Evolutionary conservation across 2,797 vertebrate species (phyloP), one percentile per base, ranked within the genome.

Genomic region (Dicrostonyx torquatus): DNA sequence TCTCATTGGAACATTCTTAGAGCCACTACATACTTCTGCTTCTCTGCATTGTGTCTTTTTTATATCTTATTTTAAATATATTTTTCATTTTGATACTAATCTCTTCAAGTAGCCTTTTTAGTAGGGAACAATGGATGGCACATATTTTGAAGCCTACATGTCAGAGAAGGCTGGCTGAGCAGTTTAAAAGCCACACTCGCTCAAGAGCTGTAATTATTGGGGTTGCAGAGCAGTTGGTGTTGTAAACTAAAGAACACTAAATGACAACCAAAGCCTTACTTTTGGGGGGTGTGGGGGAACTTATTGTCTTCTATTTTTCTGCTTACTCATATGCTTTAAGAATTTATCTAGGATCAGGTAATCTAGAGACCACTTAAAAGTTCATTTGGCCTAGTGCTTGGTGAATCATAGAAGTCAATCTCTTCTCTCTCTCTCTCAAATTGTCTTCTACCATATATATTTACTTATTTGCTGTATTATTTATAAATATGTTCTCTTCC

Each of bases 21-120:
- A 45, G 29, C 31, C 6, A 48, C 75, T 86, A 58, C 26, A 78
- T 50, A 58, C 43, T 70, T 78, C 48, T 80, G 58, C 80, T 90
- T 95, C 40, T 80, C 87, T 80, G 90, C 18, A 72, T 0, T 10
- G 6, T 17, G 8, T 64, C 24, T 77, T 91, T 93, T 78, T 79
- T 55, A 29, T 72, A n/a, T 13, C 86, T 87, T 91, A 77, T 53
- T 95, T 95, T 43, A n/a, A 82, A 85, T 66, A 85, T 14, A 66
- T n/a, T 92, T 95, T 68, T 24, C 22, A 84, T 76, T 95, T 93
- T 45, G 45, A 88, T 77, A 60, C 29, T 37, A 91, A 34, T 88
- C 80, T 92, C 83, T 93, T 90, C 73, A 90, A 58, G 22, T 53
- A 55, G 70, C 43, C 76, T 94, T 91, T 90, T 77, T 22, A 88